Conservation (phyloP, 2,888 invertebrate genomes). For the Spisula subtruncata region DNA sequence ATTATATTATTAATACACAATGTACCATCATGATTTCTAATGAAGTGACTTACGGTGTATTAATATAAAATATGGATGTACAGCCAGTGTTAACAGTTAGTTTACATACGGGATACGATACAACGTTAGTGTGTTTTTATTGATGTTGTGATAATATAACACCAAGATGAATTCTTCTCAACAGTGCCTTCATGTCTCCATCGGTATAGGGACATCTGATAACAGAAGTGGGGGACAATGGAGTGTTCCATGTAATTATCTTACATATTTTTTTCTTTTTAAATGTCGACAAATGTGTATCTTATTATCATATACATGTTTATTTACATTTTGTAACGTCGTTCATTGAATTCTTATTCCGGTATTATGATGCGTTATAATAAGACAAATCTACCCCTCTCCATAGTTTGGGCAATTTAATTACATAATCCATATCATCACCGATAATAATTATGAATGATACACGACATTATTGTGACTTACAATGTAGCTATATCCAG, state of each 20-base stretch:
- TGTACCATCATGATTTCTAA: background rate
- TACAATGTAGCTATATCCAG: too few relatives aligned
- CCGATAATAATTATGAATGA: too few relatives aligned
- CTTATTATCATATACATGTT: background rate
- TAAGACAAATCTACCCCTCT: too few relatives aligned
- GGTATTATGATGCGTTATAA: too few relatives aligned
- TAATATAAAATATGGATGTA: too few relatives aligned
- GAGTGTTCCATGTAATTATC: background rate
- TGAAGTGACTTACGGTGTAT: too few relatives aligned
- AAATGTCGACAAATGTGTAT: background rate
- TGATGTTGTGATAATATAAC: background rate
- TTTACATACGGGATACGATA: background rate
- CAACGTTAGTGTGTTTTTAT: background rate
- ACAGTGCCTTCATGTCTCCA: conserved; percentile 10
- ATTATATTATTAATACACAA: background rate
- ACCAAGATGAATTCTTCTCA: conserved; percentile 8
- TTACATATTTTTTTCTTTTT: background rate
- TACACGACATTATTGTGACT: too few relatives aligned
- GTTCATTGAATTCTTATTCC: background rate
- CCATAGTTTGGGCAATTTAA: too few relatives aligned
- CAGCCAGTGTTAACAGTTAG: background rate
- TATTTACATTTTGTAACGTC: background rate
- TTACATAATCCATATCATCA: too few relatives aligned
- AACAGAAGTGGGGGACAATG: background rate
- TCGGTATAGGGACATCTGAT: background rate